These are phyloP conservation scores for Corythornis vintsioides DNA, from an alignment of 2,113 vertebrate genomes.

Conservation along the genomic window DNA sequence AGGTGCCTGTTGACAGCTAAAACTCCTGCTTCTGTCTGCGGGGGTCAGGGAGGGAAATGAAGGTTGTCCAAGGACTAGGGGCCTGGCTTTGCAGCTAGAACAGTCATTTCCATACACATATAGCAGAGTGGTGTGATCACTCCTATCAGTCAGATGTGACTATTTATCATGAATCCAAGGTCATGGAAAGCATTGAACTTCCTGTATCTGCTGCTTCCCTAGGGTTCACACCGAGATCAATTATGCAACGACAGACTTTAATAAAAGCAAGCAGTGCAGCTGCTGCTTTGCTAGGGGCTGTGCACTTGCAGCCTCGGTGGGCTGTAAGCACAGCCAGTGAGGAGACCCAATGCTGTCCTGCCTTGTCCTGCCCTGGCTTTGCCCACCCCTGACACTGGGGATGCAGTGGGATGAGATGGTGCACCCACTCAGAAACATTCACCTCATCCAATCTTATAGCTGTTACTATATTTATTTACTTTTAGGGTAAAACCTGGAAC, in stretches of 20 bases:
- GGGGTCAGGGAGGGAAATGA: background rate
- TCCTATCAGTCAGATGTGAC: background rate
- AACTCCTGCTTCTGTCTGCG: background rate
- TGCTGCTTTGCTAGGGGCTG: background rate
- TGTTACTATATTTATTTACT: background rate
- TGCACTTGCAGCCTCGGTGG: fast-evolving
- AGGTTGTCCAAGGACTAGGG: background rate
- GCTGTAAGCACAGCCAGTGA: fast-evolving
- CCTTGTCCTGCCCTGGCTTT: background rate
- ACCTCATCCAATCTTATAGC: background rate
- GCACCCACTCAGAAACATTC: background rate
- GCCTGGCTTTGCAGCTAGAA: background rate
- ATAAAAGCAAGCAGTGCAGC: background rate
- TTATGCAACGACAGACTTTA: background rate
- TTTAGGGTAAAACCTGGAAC: background rate
- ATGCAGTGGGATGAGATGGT: background rate
- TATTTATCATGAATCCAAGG: conserved; percentile 17
- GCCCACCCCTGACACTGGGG: background rate
- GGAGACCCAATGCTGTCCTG: fast-evolving
- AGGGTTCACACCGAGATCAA: background rate
- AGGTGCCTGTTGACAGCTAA: background rate
- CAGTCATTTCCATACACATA: background rate
- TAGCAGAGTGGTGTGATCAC: background rate
- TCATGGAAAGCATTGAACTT: conserved; percentile 5
- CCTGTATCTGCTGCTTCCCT: conserved; percentile 36